These are phyloP conservation scores for Rapana venosa DNA, from an alignment of 2,888 invertebrate species.

Conservation along the genomic window DNA sequence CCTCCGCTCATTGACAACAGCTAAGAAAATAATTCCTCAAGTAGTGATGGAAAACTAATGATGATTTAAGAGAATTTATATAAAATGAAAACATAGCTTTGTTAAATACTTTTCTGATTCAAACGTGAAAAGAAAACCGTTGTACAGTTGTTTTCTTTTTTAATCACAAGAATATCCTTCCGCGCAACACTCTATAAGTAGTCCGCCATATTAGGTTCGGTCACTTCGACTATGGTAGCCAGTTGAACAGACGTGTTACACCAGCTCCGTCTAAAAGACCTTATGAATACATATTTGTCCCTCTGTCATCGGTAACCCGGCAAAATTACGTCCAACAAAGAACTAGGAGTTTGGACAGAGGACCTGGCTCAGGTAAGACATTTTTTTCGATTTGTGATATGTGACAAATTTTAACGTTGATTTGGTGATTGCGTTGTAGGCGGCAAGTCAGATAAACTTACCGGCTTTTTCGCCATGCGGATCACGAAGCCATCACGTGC, in stretches of 20 bases:
- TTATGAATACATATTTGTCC: slow-evolving; percentile 47
- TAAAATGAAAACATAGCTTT: too few relatives aligned
- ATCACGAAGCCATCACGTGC: slow-evolving; percentile 17
- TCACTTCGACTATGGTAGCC: slow-evolving; percentile 36
- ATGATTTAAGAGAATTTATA: too few relatives aligned
- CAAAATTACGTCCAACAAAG: slow-evolving; percentile 71
- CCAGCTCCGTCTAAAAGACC: neutral
- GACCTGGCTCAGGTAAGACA: slow-evolving; percentile 64
- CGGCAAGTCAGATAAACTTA: neutral
- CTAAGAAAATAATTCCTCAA: neutral
- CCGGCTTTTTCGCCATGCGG: slow-evolving; percentile 1
- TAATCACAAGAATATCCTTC: neutral
- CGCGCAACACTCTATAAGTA: slow-evolving; percentile 9
- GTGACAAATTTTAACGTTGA: neutral
- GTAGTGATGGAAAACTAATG: too few relatives aligned
- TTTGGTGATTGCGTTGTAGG: neutral
- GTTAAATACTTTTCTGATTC: too few relatives aligned
- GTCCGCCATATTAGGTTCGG: slow-evolving; percentile 39
- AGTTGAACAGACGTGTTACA: neutral
- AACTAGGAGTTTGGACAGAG: slow-evolving; percentile 62
- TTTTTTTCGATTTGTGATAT: neutral
- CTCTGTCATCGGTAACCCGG: slow-evolving; percentile 55
- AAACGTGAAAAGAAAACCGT: too few relatives aligned
- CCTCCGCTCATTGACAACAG: slow-evolving; percentile 10
- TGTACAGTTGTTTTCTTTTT: too few relatives aligned